Evolutionary conservation across 2,113 vertebrate species (phyloP), one percentile per base, ranked within the genome.

Genomic region (Zosterops lateralis): DNA sequence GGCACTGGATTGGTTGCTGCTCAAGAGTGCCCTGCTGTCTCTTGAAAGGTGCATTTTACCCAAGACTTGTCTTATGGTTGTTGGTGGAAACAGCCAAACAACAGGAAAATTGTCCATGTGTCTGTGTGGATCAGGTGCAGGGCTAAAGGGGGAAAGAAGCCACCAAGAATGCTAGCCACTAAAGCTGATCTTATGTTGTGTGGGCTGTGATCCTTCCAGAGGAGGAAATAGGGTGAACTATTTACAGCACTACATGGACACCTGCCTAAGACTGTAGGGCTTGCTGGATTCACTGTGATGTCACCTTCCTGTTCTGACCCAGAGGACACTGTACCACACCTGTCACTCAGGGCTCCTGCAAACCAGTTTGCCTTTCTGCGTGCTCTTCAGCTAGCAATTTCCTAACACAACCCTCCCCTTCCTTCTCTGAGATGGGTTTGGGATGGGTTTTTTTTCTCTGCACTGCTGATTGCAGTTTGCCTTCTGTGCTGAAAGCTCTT

Each of bases 401-500:
- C 57, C 57, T 64, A 36, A 48, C 18, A 64, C 29, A 47, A 26
- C 19, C 65, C 14, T 62, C 48, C 36, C 25, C 24, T 50, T 77
- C 56, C n/a, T 90, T 36, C 57, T 47, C 57, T 50, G 36, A 58
- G 54, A 79, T 34, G 20, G 20, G 8, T 19, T 36, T 3, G n/a
- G 18, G 14, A n/a, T n/a, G n/a, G n/a, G n/a, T 44, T 18, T 64
- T 70, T 84, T 87, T 18, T 6, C 67, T 76, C 78, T 58, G n/a
- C 34, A 16, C 38, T 71, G 54, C n/a, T 78, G 71, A 70, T 58
- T 42, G 17, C 62, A 65, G 28, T n/a, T 74, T 88, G 53, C 42
- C 44, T 81, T 85, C 75, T 47, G 20, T 83, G 68, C 51, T 36
- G 51, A 95, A 80, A 95, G 34, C 54, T 87, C 81, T 73, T 83